phyloP scores from a whole-genome alignment of 2,797 vertebrate species.

The Scomberomorus guttatus region DNA sequence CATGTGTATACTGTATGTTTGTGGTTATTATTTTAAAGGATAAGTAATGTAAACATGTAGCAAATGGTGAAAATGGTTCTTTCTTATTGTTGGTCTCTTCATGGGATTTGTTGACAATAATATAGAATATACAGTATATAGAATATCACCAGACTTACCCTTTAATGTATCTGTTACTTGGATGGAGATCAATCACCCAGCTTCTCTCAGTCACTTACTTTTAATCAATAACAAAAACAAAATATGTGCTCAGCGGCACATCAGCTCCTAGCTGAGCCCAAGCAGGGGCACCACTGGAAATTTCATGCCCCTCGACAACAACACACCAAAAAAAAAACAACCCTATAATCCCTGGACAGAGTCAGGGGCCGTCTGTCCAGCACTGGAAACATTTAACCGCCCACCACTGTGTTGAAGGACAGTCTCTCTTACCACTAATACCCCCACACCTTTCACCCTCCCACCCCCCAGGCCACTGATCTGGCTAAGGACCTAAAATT shows the following conservation, averaged over 20 bases:
- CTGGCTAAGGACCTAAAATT: slow-evolving; percentile 50
- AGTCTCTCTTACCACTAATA: slow-evolving; percentile 15
- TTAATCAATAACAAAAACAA: slow-evolving; percentile 10
- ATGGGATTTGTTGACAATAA: neutral
- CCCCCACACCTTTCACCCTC: slow-evolving; percentile 10
- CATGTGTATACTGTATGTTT: no score
- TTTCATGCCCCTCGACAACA: slow-evolving; percentile 4
- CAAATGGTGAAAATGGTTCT: no score
- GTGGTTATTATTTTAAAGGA: no score
- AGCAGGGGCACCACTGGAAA: neutral
- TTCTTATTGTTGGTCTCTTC: neutral
- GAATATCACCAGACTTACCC: neutral
- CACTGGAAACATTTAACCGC: slow-evolving; percentile 41
- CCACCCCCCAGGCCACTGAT: slow-evolving; percentile 30
- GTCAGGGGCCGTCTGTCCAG: slow-evolving; percentile 14
- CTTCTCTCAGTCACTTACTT: slow-evolving; percentile 21
- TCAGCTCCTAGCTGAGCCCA: neutral
- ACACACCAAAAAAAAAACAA: neutral
- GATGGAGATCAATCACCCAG: neutral
- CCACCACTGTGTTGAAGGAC: slow-evolving; percentile 29
- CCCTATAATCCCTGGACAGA: slow-evolving; percentile 31
- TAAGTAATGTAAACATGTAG: no score
- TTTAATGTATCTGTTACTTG: slow-evolving; percentile 20
- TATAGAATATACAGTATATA: neutral
- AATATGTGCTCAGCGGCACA: neutral